These are phyloP conservation scores for Ferdinandea cuprea DNA, from an alignment of 2,888 invertebrate genomes.

Conservation along the genomic window DNA sequence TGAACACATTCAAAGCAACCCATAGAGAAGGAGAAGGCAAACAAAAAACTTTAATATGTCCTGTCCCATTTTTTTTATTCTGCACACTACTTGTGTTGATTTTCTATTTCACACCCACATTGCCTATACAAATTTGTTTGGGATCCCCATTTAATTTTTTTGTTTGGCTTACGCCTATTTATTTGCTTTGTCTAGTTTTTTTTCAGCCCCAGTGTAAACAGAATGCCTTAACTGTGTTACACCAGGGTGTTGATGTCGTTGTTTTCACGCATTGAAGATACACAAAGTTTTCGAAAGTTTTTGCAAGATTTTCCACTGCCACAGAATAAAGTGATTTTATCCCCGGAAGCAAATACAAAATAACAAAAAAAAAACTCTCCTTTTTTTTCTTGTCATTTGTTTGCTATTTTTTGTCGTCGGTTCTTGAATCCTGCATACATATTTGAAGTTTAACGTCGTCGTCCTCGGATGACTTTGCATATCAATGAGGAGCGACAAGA, in stretches of 20 bases:
- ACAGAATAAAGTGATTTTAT: constrained; percentile 65
- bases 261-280: constrained; percentile 65
- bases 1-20: constrained; percentile 4
- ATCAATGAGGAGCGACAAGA: constrained; percentile 68
- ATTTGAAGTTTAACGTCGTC: constrained; percentile 50
- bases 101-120: constrained; percentile 50
- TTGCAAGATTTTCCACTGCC: constrained; percentile 56
- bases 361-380: constrained; percentile 34
- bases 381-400: constrained; percentile 37
- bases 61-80: constrained; percentile 25
- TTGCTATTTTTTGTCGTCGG: background rate
- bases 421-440: constrained; percentile 33
- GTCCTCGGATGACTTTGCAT: constrained; percentile 63
- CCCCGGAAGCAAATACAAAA: constrained; percentile 44
- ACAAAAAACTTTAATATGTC: constrained; percentile 14
- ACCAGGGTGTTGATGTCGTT: constrained; percentile 58
- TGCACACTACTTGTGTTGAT: constrained; percentile 26
- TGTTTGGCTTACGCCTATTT: constrained; percentile 36
- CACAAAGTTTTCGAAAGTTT: constrained; percentile 57
- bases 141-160: background rate
- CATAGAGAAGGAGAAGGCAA: background rate
- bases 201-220: constrained; percentile 49
- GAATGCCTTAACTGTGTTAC: constrained; percentile 39
- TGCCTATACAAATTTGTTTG: constrained; percentile 6
- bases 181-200: constrained; percentile 13